Evolutionary conservation across 2,888 invertebrate species (phyloP).

Genomic region (Chorisops tibialis): DNA sequence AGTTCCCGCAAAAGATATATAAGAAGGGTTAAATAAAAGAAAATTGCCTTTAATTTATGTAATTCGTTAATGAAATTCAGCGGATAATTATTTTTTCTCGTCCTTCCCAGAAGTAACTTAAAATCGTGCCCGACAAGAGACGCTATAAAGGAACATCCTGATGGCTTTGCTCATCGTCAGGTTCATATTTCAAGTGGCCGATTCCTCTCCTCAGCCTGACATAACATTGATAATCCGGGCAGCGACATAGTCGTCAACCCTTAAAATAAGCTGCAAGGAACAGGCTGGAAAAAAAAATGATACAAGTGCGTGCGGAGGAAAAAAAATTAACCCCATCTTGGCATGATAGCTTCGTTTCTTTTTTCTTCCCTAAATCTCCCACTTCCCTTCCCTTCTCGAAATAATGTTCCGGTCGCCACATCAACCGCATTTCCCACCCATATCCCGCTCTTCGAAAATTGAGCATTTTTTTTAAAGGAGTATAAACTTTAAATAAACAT

Average conservation of each 20-base stretch:
- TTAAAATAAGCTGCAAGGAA: not conserved
- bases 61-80: constrained; percentile 35
- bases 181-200: constrained; percentile 21
- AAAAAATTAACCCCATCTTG: constrained; percentile 34
- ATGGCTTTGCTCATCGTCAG: constrained; percentile 15
- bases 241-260: constrained; percentile 12
- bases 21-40: constrained; percentile 23
- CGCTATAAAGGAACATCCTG: not conserved
- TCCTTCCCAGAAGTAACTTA: not conserved
- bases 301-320: constrained; percentile 12
- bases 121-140: constrained; percentile 7
- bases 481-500: constrained; percentile 39
- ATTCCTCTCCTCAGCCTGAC: constrained; percentile 29
- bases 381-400: not conserved
- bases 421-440: constrained; percentile 4
- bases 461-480: constrained; percentile 32
- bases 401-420: constrained; percentile 14
- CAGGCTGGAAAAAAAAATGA: not conserved
- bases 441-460: constrained; percentile 19
- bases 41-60: constrained; percentile 35
- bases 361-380: not conserved
- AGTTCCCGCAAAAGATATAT: not conserved
- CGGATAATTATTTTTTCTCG: constrained; percentile 32
- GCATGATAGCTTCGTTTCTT: not conserved
- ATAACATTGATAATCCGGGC: constrained; percentile 37